phyloP scores from a whole-genome alignment of 2,797 vertebrate species.

The Agapornis canus region DNA sequence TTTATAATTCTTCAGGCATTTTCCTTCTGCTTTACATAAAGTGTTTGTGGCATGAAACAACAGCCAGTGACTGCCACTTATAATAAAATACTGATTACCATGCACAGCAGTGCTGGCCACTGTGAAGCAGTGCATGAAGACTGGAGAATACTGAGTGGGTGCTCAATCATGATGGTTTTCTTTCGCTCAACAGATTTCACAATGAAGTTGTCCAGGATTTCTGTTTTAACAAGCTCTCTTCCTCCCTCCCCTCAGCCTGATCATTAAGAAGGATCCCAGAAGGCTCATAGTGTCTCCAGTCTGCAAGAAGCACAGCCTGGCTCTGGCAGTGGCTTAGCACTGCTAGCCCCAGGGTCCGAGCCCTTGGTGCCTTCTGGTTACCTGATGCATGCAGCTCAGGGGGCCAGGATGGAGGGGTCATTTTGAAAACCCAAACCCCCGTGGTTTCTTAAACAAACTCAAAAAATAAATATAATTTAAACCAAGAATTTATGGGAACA shows the following conservation, averaged over 20 bases:
- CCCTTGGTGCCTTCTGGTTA: background rate
- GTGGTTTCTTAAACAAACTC: background rate
- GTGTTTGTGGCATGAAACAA: background rate
- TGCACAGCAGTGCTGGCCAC: accelerated
- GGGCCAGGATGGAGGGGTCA: too few species aligned
- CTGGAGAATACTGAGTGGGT: background rate
- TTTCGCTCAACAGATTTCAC: background rate
- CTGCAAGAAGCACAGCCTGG: accelerated
- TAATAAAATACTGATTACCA: accelerated
- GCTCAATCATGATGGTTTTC: background rate
- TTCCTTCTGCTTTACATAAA: background rate
- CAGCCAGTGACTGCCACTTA: background rate
- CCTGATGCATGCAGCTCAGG: too few species aligned
- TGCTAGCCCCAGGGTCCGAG: accelerated
- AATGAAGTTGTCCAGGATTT: background rate
- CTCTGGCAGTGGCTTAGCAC: background rate
- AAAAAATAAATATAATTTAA: background rate
- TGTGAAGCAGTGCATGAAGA: background rate
- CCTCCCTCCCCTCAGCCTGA: background rate
- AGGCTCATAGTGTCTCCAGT: accelerated
- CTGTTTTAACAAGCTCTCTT: background rate
- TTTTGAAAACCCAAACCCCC: background rate
- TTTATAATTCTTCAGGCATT: background rate
- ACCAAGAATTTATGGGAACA: background rate
- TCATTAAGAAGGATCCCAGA: background rate